phyloP scores from a whole-genome alignment of 2,797 vertebrate species.

The Eutrigla gurnardus region DNA sequence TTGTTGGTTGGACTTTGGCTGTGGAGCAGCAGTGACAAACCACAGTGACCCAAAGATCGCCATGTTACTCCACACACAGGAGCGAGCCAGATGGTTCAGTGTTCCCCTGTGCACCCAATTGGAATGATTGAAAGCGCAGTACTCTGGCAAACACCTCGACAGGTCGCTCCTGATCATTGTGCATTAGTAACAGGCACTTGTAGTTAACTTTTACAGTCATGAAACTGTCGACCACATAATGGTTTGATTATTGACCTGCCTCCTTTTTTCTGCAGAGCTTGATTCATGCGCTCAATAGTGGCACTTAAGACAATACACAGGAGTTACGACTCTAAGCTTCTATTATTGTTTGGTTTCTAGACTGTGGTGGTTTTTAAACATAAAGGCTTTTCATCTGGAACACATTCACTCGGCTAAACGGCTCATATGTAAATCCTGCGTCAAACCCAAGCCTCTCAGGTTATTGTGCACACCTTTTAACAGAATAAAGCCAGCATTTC shows the following conservation, averaged over 20 bases:
- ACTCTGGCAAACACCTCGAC: conserved; percentile 53
- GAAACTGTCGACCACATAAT: conserved; percentile 58
- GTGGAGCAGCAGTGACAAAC: conserved; percentile 18
- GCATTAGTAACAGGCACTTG: conserved; percentile 60
- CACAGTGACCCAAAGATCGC: conserved; percentile 45
- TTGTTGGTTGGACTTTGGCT: conserved; percentile 15
- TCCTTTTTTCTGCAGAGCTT: conserved; percentile 24
- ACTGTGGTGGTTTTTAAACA: conserved; percentile 21
- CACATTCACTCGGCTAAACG: conserved; percentile 31
- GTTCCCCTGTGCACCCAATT: conserved; percentile 55
- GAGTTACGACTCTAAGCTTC: conserved; percentile 10
- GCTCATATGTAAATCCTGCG: conserved; percentile 40
- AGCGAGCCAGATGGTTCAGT: conserved; percentile 65
- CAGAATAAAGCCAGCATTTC: conserved; percentile 25
- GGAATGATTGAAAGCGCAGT: conserved; percentile 58
- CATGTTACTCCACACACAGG: conserved; percentile 43
- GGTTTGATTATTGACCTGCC: conserved; percentile 47
- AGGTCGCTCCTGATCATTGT: conserved; percentile 55
- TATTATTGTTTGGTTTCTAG: conserved; percentile 23
- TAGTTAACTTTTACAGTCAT: conserved; percentile 62
- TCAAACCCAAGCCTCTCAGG: conserved; percentile 28
- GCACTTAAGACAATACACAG: conserved; percentile 23
- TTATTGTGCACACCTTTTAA: conserved; percentile 33
- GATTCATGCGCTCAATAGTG: conserved; percentile 11
- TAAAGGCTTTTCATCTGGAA: conserved; percentile 32